A percentile compares a stretch with the other conserved stretches of the same genome.
These are phyloP conservation scores for Buceros bicornis DNA, from an alignment of 2,797 vertebrate species.

Conservation along the genomic window DNA sequence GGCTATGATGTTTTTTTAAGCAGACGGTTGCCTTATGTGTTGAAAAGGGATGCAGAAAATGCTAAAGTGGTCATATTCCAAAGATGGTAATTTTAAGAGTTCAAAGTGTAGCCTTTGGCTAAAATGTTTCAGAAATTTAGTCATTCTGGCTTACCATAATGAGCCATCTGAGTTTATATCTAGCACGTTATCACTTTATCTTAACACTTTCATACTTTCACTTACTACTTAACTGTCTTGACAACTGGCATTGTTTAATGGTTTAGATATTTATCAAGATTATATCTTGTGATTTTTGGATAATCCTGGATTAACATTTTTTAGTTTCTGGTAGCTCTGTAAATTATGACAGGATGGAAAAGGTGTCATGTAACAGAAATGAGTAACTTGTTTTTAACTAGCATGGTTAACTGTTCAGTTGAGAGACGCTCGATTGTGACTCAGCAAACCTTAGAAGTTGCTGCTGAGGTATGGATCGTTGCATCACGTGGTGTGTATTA, in stretches of 20 bases:
- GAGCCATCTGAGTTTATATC: neutral
- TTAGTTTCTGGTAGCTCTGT: neutral
- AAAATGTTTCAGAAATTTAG: slow-evolving; percentile 39
- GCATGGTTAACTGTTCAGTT: neutral
- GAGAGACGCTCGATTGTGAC: neutral
- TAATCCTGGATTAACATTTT: neutral
- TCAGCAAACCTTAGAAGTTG: neutral
- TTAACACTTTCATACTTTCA: neutral
- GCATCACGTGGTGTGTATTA: accelerated
- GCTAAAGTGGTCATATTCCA: slow-evolving; percentile 20
- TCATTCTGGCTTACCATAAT: slow-evolving; percentile 29
- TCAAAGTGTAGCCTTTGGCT: slow-evolving; percentile 48
- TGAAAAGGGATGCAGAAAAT: slow-evolving; percentile 50
- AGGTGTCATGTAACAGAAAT: neutral
- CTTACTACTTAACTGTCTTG: neutral
- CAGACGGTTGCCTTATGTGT: slow-evolving; percentile 14
- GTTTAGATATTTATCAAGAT: neutral
- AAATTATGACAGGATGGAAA: neutral
- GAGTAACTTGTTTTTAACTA: neutral
- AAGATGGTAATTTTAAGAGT: slow-evolving; percentile 35
- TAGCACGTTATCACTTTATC: slow-evolving; percentile 5
- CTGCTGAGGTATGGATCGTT: neutral
- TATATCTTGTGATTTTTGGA: neutral
- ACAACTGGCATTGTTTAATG: neutral
- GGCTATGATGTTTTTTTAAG: neutral